Evolutionary conservation across 2,113 vertebrate genomes (phyloP), one percentile per base, ranked within the genome.

Genomic region (Tachycineta bicolor): DNA sequence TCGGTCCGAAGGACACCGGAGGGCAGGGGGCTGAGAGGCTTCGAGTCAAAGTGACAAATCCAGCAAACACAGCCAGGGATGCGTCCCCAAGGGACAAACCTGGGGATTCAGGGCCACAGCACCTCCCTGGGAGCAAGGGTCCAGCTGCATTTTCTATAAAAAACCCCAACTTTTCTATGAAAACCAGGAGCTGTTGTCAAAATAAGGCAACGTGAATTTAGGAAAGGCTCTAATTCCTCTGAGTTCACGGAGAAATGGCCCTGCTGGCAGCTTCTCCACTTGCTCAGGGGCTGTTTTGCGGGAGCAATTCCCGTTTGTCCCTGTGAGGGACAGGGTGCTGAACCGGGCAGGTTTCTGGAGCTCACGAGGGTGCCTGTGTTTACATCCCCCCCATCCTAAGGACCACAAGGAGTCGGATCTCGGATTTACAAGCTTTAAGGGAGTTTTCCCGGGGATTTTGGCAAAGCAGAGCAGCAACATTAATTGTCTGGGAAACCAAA

Each of bases 131-230:
- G 8, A 43, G 59, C 4, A 13, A 2, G 28, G 60, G 53, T 1
- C 37, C 65, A 17, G 64, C 73, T 56, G 29, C 22, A 17, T 60
- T 6, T 33, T 4, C 37, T 34, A n/a, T 13, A 26, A n/a, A 50
- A 46, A 4, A 37, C 8, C 37, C 4, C 5, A 34, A 31, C 50
- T 1, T 33, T 69, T 46, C 77, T 5, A 53, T 28, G 73, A 31
- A 41, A 52, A 24, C 0, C n/a, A 26, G 73, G 62, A 34, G 49
- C 1, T 19, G 41, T 4, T 22, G 56, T 46, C 69, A 53, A 60
- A 81, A 49, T 5, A 19, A 53, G 5, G 23, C 62, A 44, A 4
- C 0, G 2, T 0, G 28, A 37, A 15, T 49, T 87, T 9, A 53
- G 83, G 11, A 63, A 44, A 89, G 77, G 69, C 22, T 68, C 2